Percentiles rank a stretch among this genome's conserved stretches.
Evolutionary conservation across 2,797 vertebrate species (phyloP).

Genomic region (Danio choprae): DNA sequence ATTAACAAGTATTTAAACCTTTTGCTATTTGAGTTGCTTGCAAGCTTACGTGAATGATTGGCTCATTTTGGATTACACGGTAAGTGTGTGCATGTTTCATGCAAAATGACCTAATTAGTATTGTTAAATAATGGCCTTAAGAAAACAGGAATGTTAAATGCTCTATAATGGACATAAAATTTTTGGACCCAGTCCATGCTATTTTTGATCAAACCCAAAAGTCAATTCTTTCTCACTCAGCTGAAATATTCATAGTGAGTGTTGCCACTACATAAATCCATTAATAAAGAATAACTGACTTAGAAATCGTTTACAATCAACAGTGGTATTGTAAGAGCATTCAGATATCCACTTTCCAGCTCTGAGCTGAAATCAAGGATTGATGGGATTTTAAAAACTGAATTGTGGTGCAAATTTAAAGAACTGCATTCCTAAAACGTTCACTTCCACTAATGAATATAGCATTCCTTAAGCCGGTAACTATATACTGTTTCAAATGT

Average conservation of each 20-base stretch:
- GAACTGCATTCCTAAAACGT: not conserved
- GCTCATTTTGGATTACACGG: not conserved
- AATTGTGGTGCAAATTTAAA: not conserved
- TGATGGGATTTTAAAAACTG: conserved; percentile 18
- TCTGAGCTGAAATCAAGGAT: conserved; percentile 15
- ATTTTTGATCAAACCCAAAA: not conserved
- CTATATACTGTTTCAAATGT: conserved; percentile 12
- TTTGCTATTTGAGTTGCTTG: not conserved
- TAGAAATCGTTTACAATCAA: not conserved
- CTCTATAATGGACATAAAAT: not conserved
- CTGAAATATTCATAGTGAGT: not conserved
- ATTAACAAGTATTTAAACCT: not conserved
- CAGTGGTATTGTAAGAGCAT: not conserved
- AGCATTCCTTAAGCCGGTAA: conserved; percentile 19
- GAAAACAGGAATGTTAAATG: not conserved
- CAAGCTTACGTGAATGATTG: not conserved
- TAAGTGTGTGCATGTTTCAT: not conserved
- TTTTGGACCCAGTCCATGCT: not conserved
- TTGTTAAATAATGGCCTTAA: conserved; percentile 12
- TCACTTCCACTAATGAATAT: conserved; percentile 24
- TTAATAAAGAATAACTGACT: conserved; percentile 12
- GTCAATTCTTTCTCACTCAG: not conserved
- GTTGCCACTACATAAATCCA: not conserved
- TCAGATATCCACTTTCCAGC: conserved; percentile 5
- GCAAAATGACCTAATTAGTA: not conserved